Conservation (phyloP, 1,140 invertebrate genomes). For the Zaprionus camerounensis region DNA sequence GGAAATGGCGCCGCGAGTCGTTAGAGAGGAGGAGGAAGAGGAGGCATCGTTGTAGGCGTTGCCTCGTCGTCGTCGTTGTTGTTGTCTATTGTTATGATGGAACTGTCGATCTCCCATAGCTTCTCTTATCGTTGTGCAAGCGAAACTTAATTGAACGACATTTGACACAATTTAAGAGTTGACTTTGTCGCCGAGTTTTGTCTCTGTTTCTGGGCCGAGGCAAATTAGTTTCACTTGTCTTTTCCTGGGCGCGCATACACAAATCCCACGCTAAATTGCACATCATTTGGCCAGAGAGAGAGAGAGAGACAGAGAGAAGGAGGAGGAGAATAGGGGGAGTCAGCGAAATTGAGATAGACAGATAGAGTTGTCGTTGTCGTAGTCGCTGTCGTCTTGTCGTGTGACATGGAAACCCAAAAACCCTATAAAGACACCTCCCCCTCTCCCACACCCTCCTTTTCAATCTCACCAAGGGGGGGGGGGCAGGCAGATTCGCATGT, state of each 20-base stretch:
- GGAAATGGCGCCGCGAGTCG: neutral
- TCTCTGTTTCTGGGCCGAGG: constrained; percentile 30
- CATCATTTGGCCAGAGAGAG: constrained; percentile 52
- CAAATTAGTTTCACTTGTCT: constrained; percentile 78
- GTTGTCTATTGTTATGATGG: constrained; percentile 50
- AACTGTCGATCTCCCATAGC: constrained; percentile 22
- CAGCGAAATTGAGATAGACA: constrained; percentile 38
- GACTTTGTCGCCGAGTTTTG: constrained; percentile 27
- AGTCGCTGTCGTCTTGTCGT: constrained; percentile 39
- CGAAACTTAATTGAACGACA: constrained; percentile 75
- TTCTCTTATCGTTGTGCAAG: constrained; percentile 71
- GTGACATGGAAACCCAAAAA: constrained; percentile 73
- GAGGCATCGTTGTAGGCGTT: neutral
- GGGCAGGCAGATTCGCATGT: constrained; percentile 48
- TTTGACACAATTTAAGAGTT: constrained; percentile 75
- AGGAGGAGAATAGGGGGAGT: constrained; percentile 1
- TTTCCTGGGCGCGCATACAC: constrained; percentile 4
- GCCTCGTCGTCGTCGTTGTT: neutral
- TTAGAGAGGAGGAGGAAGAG: neutral
- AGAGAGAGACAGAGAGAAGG: too few relatives aligned
- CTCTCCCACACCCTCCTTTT: too few relatives aligned
- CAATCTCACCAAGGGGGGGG: neutral
- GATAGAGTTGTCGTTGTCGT: constrained; percentile 35
- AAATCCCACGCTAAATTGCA: constrained; percentile 63
- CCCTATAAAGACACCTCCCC: constrained; percentile 25